Evolutionary conservation across 1,140 invertebrate genomes (phyloP), one percentile per base, ranked within the genome.

Genomic region (Bombus consobrinus): DNA sequence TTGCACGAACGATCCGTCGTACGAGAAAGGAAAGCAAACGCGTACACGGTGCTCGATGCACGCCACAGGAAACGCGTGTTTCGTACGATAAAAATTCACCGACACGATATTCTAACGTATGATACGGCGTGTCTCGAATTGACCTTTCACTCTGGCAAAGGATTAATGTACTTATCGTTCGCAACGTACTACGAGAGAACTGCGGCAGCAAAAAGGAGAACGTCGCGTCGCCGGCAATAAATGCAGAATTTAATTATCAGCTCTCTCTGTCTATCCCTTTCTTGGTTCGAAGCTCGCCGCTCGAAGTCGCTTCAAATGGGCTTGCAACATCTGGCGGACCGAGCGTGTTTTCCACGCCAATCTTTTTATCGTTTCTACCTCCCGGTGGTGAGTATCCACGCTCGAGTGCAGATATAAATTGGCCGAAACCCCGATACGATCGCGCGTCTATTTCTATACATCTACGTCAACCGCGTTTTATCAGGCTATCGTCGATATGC

Each of bases 361-460:
- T 25, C 66, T 86, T 81, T 83, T 87, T 87, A 87, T 84, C 81
- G 74, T 81, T 75, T n/a, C 69, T 74, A 81, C 78, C 83, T 85
- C 66, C 81, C 37, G 66, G 39, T 71, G 43, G 57, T 28, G 41
- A 39, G 57, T 77, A 75, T 66, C 64, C 81, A 77, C 74, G 85
- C 85, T 83, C 68, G 68, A 87, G 74, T 28, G 85, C 53, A 66
- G 81, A 83, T 83, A 77, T 78, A 87, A 83, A 87, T 83, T 87
- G 66, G 80, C 73, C 85, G 81, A 86, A 86, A 72, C 66, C 4
- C 28, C 57, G 85, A 87, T 87, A 87, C 53, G 22, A 76, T 76
- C 81, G 85, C 13, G 1, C 25, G 57, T 41, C 74, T 75, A 62
- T 77, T 86, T 83, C 78, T 64, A 78, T 32, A 34, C 32, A 68